Percentiles rank a stretch among this genome's conserved stretches.
phyloP scores from a whole-genome alignment of 2,113 vertebrate species.

The Entelurus aequoreus region DNA sequence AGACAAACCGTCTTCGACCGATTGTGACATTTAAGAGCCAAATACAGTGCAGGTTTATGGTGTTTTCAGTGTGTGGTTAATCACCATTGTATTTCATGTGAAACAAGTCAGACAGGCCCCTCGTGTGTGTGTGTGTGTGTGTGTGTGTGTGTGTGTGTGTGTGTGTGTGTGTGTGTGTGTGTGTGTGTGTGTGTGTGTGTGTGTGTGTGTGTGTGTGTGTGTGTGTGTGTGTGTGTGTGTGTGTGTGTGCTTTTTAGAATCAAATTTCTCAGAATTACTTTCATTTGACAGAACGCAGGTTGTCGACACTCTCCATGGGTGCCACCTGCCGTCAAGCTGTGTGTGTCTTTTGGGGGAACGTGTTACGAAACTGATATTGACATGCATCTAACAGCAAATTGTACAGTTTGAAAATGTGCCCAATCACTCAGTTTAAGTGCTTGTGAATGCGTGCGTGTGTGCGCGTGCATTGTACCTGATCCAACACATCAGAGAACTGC shows the following conservation, averaged over 20 bases:
- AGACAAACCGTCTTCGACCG: neutral
- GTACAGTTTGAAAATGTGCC: conserved; percentile 45
- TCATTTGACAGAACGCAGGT: conserved; percentile 61
- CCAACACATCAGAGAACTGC: conserved; percentile 87
- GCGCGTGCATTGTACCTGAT: conserved; percentile 71
- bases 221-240: neutral
- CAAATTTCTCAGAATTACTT: conserved; percentile 49
- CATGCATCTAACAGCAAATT: conserved; percentile 46
- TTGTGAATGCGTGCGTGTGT: conserved; percentile 3
- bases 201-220: neutral
- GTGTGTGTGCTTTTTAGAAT: conserved; percentile 21
- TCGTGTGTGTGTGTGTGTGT: conserved; percentile 4
- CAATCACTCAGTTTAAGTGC: conserved; percentile 26
- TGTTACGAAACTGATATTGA: conserved; percentile 49
- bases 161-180: conserved; percentile 1
- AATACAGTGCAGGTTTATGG: neutral
- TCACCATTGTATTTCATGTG: neutral
- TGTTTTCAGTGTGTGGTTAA: neutral
- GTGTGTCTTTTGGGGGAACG: conserved; percentile 30
- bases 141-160: conserved; percentile 1
- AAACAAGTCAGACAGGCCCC: neutral
- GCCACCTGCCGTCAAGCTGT: conserved; percentile 52
- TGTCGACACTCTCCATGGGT: conserved; percentile 25
- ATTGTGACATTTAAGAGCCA: neutral
- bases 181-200: neutral